A percentile compares a stretch with the other conserved stretches of the same genome.
phyloP scores from a whole-genome alignment of 2,888 invertebrate genomes.

The Microplitis deprimator region DNA sequence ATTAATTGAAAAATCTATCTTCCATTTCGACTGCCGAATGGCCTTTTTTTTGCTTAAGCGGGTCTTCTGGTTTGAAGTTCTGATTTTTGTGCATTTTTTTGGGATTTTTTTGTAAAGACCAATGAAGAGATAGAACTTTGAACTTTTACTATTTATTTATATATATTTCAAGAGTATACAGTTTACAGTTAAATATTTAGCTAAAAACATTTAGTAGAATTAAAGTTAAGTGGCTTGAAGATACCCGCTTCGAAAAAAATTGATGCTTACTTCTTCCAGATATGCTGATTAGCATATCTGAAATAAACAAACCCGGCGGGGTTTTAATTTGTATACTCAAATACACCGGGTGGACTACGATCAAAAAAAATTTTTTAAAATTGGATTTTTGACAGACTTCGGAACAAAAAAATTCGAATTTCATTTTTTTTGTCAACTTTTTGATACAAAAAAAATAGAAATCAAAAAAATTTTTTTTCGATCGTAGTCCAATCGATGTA shows the following conservation, averaged over 20 bases:
- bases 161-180: too few species aligned
- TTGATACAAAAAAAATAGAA: not conserved
- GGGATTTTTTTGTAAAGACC: conserved; percentile 5
- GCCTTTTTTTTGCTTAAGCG: not conserved
- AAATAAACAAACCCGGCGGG: not conserved
- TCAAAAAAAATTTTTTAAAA: not conserved
- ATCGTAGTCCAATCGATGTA: conserved; percentile 1
- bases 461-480: not conserved
- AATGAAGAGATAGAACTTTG: conserved; percentile 6
- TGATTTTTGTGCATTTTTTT: not conserved
- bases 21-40: too few species aligned
- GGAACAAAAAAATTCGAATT: not conserved
- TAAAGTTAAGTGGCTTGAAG: too few species aligned
- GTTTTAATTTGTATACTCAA: not conserved
- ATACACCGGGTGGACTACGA: not conserved
- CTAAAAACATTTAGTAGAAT: too few species aligned
- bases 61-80: conserved; percentile 3
- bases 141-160: too few species aligned
- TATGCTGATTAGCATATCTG: not conserved
- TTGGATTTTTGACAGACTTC: not conserved
- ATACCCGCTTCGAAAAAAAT: not conserved
- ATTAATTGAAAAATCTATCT: too few species aligned
- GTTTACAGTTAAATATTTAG: too few species aligned
- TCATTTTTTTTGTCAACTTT: not conserved
- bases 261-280: not conserved